Evolutionary conservation across 2,888 invertebrate genomes (phyloP).

Genomic region (Lepas anatifera): DNA sequence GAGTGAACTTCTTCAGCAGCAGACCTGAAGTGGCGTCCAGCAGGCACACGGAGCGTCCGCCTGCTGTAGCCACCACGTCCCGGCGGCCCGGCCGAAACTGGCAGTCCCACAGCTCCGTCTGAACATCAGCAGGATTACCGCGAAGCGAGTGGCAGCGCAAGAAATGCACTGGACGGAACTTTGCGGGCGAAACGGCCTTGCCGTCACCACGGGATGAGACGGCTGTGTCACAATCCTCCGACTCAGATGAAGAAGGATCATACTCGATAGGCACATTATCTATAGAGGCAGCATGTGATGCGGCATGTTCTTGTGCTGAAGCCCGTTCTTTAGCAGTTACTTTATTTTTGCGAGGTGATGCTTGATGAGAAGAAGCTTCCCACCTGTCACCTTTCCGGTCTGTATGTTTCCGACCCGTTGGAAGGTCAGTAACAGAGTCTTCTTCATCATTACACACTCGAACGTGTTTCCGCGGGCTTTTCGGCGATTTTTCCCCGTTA

Average conservation of each 20-base stretch:
- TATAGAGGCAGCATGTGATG: no score
- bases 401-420: no score
- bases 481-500: no score
- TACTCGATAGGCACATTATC: background rate
- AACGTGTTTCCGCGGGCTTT: no score
- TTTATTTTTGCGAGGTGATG: no score
- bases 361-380: no score
- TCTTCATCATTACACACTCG: no score
- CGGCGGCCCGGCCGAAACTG: constrained; percentile 36
- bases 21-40: constrained; percentile 36
- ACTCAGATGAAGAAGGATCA: background rate
- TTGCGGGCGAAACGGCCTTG: background rate
- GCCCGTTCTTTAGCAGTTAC: no score
- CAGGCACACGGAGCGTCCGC: constrained; percentile 39
- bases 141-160: constrained; percentile 37
- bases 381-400: no score
- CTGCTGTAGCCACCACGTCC: constrained; percentile 39
- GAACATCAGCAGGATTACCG: constrained; percentile 35
- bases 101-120: constrained; percentile 39
- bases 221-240: no score
- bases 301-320: no score
- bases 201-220: background rate
- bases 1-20: constrained; percentile 35
- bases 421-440: no score
- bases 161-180: constrained; percentile 28